Evolutionary conservation across 2,797 vertebrate genomes (phyloP).

Genomic region (Sebastes hubbsi): DNA sequence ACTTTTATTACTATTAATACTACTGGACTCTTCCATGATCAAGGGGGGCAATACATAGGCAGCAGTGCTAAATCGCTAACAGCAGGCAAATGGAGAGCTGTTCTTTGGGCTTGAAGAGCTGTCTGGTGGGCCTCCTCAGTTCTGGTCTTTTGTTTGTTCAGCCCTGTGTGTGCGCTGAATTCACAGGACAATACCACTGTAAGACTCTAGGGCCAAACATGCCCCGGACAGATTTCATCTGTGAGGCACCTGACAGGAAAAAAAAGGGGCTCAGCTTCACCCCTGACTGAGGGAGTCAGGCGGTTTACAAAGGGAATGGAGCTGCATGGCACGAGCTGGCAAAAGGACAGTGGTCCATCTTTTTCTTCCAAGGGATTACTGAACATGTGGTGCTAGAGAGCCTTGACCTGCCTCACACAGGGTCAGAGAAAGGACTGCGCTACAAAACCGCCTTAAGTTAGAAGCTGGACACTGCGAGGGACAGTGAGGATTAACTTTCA

Average conservation of each 20-base stretch:
- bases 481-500: constrained; percentile 64
- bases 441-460: constrained; percentile 23
- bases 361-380: constrained; percentile 72
- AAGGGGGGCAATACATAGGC: constrained; percentile 30
- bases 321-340: constrained; percentile 71
- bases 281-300: constrained; percentile 67
- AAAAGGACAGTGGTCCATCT: constrained; percentile 73
- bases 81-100: constrained; percentile 64
- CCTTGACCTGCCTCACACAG: constrained; percentile 62
- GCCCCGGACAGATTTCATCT: constrained; percentile 71
- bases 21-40: constrained; percentile 28
- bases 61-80: constrained; percentile 50
- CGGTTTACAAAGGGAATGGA: constrained; percentile 64
- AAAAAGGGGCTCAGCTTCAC: constrained; percentile 67
- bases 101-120: constrained; percentile 54
- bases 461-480: constrained; percentile 49
- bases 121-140: constrained; percentile 63
- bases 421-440: constrained; percentile 52
- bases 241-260: constrained; percentile 70
- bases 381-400: constrained; percentile 69
- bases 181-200: constrained; percentile 76
- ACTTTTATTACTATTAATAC: constrained; percentile 6
- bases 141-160: constrained; percentile 74
- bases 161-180: constrained; percentile 63
- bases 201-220: constrained; percentile 72